Evolutionary conservation across 2,797 vertebrate genomes (phyloP).

Genomic region (Masticophis lateralis): DNA sequence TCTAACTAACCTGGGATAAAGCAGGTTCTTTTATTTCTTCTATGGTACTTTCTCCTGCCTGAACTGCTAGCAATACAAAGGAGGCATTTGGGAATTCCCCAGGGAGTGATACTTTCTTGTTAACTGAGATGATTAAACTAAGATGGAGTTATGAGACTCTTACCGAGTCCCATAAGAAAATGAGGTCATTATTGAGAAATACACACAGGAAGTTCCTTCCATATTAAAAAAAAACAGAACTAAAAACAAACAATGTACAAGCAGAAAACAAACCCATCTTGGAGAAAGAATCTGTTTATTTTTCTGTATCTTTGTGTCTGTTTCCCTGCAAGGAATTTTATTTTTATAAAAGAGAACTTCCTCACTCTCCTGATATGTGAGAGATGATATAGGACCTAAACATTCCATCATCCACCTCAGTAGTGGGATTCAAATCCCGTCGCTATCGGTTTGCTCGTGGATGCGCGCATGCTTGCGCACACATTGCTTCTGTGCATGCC

Average conservation of each 20-base stretch:
- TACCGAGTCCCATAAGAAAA: background rate
- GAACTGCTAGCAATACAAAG: background rate
- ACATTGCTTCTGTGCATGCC: no score
- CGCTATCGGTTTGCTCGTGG: no score
- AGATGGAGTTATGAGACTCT: background rate
- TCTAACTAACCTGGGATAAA: background rate
- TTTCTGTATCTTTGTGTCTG: no score
- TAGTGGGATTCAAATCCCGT: no score
- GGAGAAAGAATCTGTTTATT: background rate
- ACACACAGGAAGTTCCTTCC: background rate
- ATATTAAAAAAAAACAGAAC: background rate
- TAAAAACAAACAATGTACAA: background rate
- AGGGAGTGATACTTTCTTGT: background rate
- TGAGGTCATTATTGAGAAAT: background rate
- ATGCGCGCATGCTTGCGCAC: accelerated
- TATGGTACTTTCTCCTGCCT: background rate
- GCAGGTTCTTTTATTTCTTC: background rate
- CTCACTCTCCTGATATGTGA: background rate
- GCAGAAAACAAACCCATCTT: background rate
- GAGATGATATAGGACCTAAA: background rate
- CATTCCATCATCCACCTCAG: background rate
- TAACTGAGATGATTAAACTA: background rate
- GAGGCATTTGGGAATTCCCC: background rate
- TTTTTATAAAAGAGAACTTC: background rate
- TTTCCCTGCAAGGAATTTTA: background rate